Conservation (phyloP, 1,140 invertebrate genomes). For the Lordiphosa stackelbergi region DNA sequence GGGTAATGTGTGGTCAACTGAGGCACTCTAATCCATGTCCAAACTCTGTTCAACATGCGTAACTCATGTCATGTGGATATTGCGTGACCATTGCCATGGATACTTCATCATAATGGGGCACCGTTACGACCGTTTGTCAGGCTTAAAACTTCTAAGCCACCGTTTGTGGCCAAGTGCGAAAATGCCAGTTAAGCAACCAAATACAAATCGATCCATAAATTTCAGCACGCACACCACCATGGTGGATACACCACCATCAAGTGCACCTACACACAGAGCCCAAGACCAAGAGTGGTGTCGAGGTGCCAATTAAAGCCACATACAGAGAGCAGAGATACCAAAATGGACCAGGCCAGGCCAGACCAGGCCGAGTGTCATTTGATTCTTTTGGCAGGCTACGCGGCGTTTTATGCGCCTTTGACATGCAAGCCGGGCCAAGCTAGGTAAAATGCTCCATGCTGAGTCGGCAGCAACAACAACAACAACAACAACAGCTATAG, state of each 20-base stretch:
- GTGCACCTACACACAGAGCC: slow-evolving; percentile 48
- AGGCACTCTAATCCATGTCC: slow-evolving; percentile 2
- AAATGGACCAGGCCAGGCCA: slow-evolving; percentile 46
- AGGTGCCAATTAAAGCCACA: slow-evolving; percentile 68
- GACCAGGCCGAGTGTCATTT: slow-evolving; percentile 27
- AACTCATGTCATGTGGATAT: slow-evolving; percentile 51
- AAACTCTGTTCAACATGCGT: slow-evolving; percentile 41
- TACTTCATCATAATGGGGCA: slow-evolving; percentile 40
- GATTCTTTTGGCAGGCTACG: slow-evolving; percentile 49
- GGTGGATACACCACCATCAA: slow-evolving; percentile 30
- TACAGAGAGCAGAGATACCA: slow-evolving; percentile 39
- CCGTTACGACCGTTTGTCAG: slow-evolving; percentile 20
- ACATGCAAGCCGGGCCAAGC: slow-evolving; percentile 49
- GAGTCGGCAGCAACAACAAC: slow-evolving; percentile 46
- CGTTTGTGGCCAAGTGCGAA: slow-evolving; percentile 43
- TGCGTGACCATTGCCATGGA: slow-evolving; percentile 49
- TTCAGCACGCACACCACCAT: slow-evolving; percentile 26
- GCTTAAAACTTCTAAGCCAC: slow-evolving; percentile 14
- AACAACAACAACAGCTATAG: slow-evolving; percentile 7
- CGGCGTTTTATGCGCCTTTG: slow-evolving; percentile 68
- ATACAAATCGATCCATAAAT: slow-evolving; percentile 47
- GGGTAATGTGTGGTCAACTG: background rate
- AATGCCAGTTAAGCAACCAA: slow-evolving; percentile 44
- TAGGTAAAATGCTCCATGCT: slow-evolving; percentile 17
- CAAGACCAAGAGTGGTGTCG: slow-evolving; percentile 41